Base-by-base conservation (phyloP, 1,140 invertebrate species). In the Drosophila mojavensis region DNA sequence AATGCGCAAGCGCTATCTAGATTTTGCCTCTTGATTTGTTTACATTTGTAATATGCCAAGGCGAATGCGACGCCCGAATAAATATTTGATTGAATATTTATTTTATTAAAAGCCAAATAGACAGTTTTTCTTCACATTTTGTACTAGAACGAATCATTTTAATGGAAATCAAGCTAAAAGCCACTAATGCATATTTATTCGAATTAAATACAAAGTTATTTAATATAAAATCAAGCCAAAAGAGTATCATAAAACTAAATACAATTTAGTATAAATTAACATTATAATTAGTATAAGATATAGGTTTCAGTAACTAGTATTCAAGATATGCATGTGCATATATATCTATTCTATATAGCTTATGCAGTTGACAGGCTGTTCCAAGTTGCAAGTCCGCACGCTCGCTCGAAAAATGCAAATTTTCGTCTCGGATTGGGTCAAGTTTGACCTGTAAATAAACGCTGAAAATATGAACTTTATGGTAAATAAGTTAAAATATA, bases 21-120 rank as follows among this genome's bases (percentile, higher is more conserved):
- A 64, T 78, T 78, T 75, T 65, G 71, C 50, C 69, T 65, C 62
- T 63, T 71, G 65, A 81, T 75, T 67, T 82, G 66, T 79, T 82
- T 82, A 63, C 53, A 47, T 71, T 75, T 70, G 59, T 56, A 63
- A 69, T 51, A 68, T 60, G 73, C 30, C 59, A 68, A 76, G 51
- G 24, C 62, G 69, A 70, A 78, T 67, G 65, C 65, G 65, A 48
- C 45, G 51, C 53, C 78, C 64, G 55, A 50, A 45, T 71, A 78
- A 82, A 82, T 82, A 82, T 82, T 82, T 71, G 36, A 48, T 26
- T 48, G 26, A 30, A 53, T 61, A 68, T 69, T 69, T 61, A 69
- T 50, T 61, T 13, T 54, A 43, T 13, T 69, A 26, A 69, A 69
- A 51, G 47, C 48, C 33, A 4, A 1, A 13, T 5, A 24, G 59